phyloP scores from a whole-genome alignment of 2,113 vertebrate species.

The Mobula hypostoma region DNA sequence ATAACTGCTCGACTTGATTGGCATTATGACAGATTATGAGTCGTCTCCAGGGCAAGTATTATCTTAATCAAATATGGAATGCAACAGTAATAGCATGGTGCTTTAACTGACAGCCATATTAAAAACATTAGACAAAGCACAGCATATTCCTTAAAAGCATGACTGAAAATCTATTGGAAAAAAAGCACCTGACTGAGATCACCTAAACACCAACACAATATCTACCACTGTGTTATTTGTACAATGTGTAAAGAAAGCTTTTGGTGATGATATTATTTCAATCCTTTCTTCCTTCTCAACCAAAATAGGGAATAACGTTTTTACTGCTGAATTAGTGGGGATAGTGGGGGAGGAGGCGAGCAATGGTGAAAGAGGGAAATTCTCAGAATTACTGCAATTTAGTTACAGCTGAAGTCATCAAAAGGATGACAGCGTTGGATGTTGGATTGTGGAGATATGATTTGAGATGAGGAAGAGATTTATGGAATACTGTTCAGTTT shows the following conservation, averaged over 20 bases:
- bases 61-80: not conserved
- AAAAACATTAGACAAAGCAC: not conserved
- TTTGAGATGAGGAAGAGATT: not conserved
- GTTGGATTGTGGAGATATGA: not conserved
- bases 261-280: not conserved
- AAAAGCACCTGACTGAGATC: not conserved
- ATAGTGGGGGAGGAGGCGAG: no score
- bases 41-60: not conserved
- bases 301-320: not conserved
- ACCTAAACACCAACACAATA: not conserved
- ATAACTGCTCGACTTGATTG: not conserved
- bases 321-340: not conserved
- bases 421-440: not conserved
- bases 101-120: not conserved
- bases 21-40: not conserved
- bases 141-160: not conserved
- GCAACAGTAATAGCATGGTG: not conserved
- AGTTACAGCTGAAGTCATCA: not conserved
- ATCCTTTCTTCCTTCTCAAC: not conserved
- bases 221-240: not conserved
- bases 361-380: not conserved
- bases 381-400: not conserved
- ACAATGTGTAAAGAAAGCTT: not conserved
- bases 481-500: not conserved
- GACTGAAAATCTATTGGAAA: not conserved